These are phyloP conservation scores for Brachionichthys hirsutus DNA, from an alignment of 2,113 vertebrate genomes.

Conservation along the genomic window DNA sequence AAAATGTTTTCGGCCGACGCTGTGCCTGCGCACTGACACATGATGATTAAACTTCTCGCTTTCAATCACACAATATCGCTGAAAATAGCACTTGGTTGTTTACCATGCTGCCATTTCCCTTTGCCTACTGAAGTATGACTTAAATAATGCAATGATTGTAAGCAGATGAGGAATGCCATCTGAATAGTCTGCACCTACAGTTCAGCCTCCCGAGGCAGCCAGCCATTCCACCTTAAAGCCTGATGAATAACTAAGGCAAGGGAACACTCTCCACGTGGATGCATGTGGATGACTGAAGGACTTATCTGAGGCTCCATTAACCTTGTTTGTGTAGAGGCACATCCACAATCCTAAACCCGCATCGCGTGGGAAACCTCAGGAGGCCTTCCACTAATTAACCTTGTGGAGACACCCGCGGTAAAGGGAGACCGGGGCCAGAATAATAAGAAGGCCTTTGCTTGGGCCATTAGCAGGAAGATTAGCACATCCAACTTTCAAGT, in stretches of 20 bases:
- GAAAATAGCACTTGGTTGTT: slow-evolving; percentile 57
- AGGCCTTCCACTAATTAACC: slow-evolving; percentile 81
- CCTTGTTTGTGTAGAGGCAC: slow-evolving; percentile 76
- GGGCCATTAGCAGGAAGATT: slow-evolving; percentile 77
- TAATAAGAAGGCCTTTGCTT: slow-evolving; percentile 75
- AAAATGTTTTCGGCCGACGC: slow-evolving; percentile 49
- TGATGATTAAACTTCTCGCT: slow-evolving; percentile 52
- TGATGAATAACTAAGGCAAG: slow-evolving; percentile 51
- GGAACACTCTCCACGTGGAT: slow-evolving; percentile 41
- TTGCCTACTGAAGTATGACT: slow-evolving; percentile 46
- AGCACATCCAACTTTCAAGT: slow-evolving; percentile 79
- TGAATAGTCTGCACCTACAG: slow-evolving; percentile 46
- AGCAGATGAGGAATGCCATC: slow-evolving; percentile 65
- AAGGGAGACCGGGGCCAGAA: slow-evolving; percentile 69
- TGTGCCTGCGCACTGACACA: slow-evolving; percentile 46
- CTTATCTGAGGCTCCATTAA: slow-evolving; percentile 74
- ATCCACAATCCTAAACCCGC: slow-evolving; percentile 76
- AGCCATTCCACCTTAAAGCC: slow-evolving; percentile 39
- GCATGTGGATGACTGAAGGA: slow-evolving; percentile 40
- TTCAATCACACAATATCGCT: slow-evolving; percentile 40
- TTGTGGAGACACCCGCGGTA: slow-evolving; percentile 77
- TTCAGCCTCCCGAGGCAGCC: slow-evolving; percentile 42
- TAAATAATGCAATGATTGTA: slow-evolving; percentile 63
- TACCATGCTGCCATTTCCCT: slow-evolving; percentile 50
- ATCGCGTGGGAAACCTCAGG: slow-evolving; percentile 67